Evolutionary conservation across 2,113 vertebrate species (phyloP), one percentile per base, ranked within the genome.

Genomic region (Stomatorhinus ivindoensis): DNA sequence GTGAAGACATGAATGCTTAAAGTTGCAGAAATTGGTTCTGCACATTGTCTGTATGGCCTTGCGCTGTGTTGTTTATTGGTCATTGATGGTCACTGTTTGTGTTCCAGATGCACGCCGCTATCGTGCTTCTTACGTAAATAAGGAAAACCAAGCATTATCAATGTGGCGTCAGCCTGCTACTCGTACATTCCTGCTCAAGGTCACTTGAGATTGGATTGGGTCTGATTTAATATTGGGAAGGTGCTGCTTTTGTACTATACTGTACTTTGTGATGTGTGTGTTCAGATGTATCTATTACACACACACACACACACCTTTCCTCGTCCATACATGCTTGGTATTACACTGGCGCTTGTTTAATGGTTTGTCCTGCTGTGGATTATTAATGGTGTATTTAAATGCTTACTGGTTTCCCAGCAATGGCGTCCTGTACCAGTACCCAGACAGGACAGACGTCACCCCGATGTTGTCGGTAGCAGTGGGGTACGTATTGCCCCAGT

Each of bases 401-500:
- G 39, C 82, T 17, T 80, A 2, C n/a, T 7, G 17, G 0, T n/a
- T n/a, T 89, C 17, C 9, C 94, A 99, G 98, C 93, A 98, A 97
- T 0, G 98, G 97, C 42, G 96, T 98, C 93, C 93, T 99, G 61
- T 97, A 97, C 95, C 96, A 98, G 94, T 99, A 98, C 83, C 95
- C 98, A 0, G 97, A 99, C 91, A 97, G 96, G 92, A 98, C 96
- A 0, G 98, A 99, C 0, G 95, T 96, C 88, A 96, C 95, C 0
- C 98, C 98, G 7, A 91, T 99, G 93, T 95, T 97, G 92, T 99
- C 98, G 0, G 95, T 99, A 93, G 98, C 97, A 90, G 97, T 99
- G 97, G 97, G 97, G 98, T 99, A 92, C 95, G 97, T 80, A 69
- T 10, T 3, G 2, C 31, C 15, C 13, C 50, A 15, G 2, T 11